These are phyloP conservation scores for Pseudorectes ferrugineus DNA, from an alignment of 2,113 vertebrate species.

Conservation along the genomic window DNA sequence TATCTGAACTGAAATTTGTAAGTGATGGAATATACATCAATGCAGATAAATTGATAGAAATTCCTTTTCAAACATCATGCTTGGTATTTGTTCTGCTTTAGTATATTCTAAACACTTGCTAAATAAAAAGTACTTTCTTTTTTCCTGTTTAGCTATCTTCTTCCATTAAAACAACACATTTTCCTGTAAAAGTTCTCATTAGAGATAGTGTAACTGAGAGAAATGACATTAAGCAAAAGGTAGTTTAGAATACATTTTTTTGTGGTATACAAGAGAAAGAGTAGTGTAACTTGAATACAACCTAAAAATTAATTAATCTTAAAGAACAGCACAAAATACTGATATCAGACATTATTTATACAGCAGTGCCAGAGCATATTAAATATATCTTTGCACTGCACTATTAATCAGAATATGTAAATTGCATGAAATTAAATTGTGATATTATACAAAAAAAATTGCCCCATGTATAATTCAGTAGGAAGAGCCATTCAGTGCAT, in stretches of 20 bases:
- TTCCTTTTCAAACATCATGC: neutral
- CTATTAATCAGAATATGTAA: constrained; percentile 49
- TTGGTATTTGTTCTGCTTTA: neutral
- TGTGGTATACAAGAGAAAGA: neutral
- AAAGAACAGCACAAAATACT: neutral
- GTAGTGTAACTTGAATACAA: neutral
- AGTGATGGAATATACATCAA: constrained; percentile 66
- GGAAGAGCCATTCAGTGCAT: constrained; percentile 17
- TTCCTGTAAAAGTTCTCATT: neutral
- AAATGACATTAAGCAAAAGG: neutral
- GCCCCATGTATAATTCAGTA: constrained; percentile 34
- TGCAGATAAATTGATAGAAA: constrained; percentile 57
- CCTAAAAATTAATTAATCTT: neutral
- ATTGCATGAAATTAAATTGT: constrained; percentile 37
- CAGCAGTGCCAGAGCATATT: constrained; percentile 3
- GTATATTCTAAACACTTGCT: neutral
- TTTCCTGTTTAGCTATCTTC: neutral
- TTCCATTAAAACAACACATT: neutral
- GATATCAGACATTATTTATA: constrained; percentile 2
- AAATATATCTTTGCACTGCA: constrained; percentile 16
- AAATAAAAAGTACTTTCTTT: neutral
- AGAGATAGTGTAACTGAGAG: neutral
- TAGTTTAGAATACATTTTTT: neutral
- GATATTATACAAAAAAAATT: constrained; percentile 12
- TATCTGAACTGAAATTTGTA: constrained; percentile 71